Conservation (phyloP, 2,888 invertebrate species). For the Hydraecia micacea region DNA sequence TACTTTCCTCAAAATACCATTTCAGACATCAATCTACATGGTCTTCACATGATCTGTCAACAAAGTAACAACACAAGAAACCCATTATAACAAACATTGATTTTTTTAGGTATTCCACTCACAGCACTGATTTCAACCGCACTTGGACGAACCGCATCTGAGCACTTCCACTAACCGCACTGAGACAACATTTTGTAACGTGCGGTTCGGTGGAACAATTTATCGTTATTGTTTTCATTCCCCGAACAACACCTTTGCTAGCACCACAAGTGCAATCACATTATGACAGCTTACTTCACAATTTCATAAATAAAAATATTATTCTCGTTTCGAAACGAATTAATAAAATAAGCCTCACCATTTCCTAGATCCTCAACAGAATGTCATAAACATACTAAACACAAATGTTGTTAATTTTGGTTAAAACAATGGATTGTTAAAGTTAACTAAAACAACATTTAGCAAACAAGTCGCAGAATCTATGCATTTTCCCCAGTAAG, state of each 20-base stretch:
- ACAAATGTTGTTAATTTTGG: background rate
- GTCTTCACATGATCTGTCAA: background rate
- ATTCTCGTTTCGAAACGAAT: background rate
- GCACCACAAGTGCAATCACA: background rate
- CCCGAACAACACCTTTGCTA: too few species aligned
- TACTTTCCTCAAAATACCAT: background rate
- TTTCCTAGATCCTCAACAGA: background rate
- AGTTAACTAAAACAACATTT: background rate
- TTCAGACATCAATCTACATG: background rate
- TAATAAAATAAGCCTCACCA: background rate
- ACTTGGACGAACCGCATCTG: too few species aligned
- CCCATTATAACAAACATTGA: background rate
- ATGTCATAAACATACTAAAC: background rate
- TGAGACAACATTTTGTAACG: too few species aligned
- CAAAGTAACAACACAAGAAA: background rate
- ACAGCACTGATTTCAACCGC: too few species aligned
- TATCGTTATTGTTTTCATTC: too few species aligned
- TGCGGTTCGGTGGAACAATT: too few species aligned
- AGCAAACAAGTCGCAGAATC: background rate
- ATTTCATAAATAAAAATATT: background rate
- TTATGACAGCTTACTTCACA: background rate
- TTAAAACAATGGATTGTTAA: background rate
- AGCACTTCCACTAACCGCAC: too few species aligned
- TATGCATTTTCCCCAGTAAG: conserved; percentile 9
- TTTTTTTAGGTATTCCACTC: background rate